phyloP scores from a whole-genome alignment of 2,113 vertebrate genomes.

The Macrotus californicus region DNA sequence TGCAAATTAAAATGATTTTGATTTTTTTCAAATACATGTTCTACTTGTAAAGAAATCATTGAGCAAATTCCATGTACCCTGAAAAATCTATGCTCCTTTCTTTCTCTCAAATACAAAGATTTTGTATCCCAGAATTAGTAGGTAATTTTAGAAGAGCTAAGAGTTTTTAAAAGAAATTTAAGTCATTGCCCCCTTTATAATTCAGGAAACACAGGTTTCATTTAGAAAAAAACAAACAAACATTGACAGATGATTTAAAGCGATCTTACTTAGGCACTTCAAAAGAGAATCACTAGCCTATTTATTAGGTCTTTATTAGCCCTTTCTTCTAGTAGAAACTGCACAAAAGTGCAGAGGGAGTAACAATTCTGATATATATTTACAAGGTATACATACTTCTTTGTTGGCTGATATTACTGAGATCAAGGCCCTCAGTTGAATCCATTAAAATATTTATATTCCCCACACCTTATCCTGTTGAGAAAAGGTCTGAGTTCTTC shows the following conservation, averaged over 20 bases:
- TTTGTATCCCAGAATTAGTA: background rate
- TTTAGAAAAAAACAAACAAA: background rate
- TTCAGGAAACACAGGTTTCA: conserved; percentile 11
- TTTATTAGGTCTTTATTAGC: background rate
- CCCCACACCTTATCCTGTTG: background rate
- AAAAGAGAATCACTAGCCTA: background rate
- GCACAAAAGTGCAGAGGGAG: background rate
- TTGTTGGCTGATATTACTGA: conserved; percentile 14
- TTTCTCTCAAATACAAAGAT: background rate
- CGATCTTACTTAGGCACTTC: background rate
- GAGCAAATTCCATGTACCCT: background rate
- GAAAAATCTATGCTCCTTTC: background rate
- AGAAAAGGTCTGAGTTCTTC: conserved; percentile 3
- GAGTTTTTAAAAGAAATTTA: background rate
- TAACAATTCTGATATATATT: background rate
- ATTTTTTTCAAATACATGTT: background rate
- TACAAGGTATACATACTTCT: background rate
- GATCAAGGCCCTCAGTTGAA: background rate
- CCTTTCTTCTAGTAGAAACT: conserved; percentile 13
- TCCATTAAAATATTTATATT: conserved; percentile 45
- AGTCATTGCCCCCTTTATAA: background rate
- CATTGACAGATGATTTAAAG: background rate
- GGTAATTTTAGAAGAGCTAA: background rate
- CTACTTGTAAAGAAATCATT: background rate
- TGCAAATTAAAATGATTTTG: background rate